A percentile compares a stretch with the other conserved stretches of the same genome.
Evolutionary conservation across 2,888 invertebrate species (phyloP).

Genomic region (Eilema depressum): DNA sequence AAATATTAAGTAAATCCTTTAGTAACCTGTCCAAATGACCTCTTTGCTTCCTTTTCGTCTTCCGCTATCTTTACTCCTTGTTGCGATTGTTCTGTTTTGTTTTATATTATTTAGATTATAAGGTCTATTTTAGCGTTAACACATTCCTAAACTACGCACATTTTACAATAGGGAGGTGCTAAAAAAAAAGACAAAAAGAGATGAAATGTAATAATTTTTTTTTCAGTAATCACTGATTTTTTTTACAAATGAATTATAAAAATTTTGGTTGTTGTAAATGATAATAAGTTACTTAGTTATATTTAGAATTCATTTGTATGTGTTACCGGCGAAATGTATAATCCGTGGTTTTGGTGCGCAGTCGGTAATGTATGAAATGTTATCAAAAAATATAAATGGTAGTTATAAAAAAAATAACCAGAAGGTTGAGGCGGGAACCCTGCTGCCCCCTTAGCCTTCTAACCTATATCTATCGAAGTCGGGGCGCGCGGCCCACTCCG

Average conservation of each 20-base stretch:
- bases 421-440: no score
- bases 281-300: constrained; percentile 14
- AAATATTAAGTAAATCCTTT: background rate
- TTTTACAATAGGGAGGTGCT: constrained; percentile 24
- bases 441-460: no score
- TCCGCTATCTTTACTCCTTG: constrained; percentile 44
- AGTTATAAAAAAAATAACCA: no score
- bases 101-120: constrained; percentile 38
- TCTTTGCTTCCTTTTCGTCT: constrained; percentile 38
- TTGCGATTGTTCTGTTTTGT: constrained; percentile 50
- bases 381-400: no score
- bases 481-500: no score
- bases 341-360: no score
- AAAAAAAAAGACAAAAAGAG: constrained; percentile 9
- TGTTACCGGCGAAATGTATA: no score
- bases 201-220: background rate
- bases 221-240: constrained; percentile 1
- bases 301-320: constrained; percentile 11
- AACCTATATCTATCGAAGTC: no score
- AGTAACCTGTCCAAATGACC: constrained; percentile 16
- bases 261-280: constrained; percentile 12
- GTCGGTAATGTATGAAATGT: no score
- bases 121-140: constrained; percentile 31
- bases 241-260: constrained; percentile 7
- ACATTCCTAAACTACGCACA: constrained; percentile 20